Percentiles rank a stretch among this genome's conserved stretches.
These are phyloP conservation scores for Epinotia nisella DNA, from an alignment of 2,888 invertebrate genomes.

Conservation along the genomic window DNA sequence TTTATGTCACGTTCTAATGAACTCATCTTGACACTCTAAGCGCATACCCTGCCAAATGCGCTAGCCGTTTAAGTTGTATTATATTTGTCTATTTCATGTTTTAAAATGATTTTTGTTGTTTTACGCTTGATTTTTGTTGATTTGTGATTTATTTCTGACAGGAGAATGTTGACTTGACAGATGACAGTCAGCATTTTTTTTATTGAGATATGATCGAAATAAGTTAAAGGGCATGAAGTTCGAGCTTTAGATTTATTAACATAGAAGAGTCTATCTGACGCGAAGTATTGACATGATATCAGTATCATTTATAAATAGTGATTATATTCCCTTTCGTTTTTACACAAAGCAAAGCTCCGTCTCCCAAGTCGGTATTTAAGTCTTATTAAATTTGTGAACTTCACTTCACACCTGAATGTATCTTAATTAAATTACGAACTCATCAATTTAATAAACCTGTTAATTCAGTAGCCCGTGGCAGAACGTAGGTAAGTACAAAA, in stretches of 20 bases:
- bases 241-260: not conserved
- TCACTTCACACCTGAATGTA: slow-evolving; percentile 53
- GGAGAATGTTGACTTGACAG: not conserved
- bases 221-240: not conserved
- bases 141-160: not conserved
- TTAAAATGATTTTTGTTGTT: not conserved
- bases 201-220: not conserved
- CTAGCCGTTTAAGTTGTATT: not conserved
- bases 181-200: not conserved
- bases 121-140: not conserved
- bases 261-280: too few relatives aligned
- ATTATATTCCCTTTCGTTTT: too few relatives aligned
- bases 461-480: slow-evolving; percentile 75
- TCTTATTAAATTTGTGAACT: not conserved
- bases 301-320: too few relatives aligned
- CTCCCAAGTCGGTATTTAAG: not conserved
- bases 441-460: slow-evolving; percentile 58
- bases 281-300: not conserved
- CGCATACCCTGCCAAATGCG: not conserved
- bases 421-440: slow-evolving; percentile 60
- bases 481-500: slow-evolving; percentile 59
- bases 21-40: not conserved
- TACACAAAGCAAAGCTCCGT: too few relatives aligned
- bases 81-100: not conserved
- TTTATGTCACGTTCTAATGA: not conserved